Base-by-base conservation (phyloP, 2,113 vertebrate species). In the Motacilla alba region DNA sequence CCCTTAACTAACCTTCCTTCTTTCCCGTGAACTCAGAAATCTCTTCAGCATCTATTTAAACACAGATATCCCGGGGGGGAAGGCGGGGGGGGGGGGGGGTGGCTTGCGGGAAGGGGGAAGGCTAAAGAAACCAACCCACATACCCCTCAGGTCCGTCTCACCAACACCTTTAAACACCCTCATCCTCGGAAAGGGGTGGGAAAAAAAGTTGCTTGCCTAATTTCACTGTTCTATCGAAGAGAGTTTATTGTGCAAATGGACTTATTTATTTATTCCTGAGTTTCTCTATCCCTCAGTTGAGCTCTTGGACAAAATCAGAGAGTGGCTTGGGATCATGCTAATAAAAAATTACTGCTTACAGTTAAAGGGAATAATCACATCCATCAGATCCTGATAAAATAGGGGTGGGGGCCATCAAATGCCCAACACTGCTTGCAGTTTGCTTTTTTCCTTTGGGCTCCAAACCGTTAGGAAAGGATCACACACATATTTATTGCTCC, bases 361-460 rank as follows among this genome's bases (percentile, higher is more conserved):
- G 23, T 49, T 88, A 66, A 62, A 83, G 63, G 4, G 23, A 95
- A 58, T 43, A 53, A 79, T 56, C 58, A 72, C 95, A 90, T 83
- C 15, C 16, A 75, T 47, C 17, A 90, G 92, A 94, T 63, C 37
- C 72, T 75, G 90, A 95, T 84, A 96, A 97, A 95, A 92, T 37
- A 75, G 76, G 63, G 68, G 28, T 0, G 2, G 31, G 31, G 14
- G 39, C 33, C 85, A 97, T 94, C 84, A 91, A 96, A 95, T 86
- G 77, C 74, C 94, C 93, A 94, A 23, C 80, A 84, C 47, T 73
- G 66, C 49, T 79, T 93, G 66, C 70, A 86, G 75, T 95, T 84
- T 68, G 39, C 15, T 44, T 83, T 96, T 98, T 95, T 88, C n/a
- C 49, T 94, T 77, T 86, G 95, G 94, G 56, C 83, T 97, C 67